Percentiles rank a stretch among this genome's conserved stretches.
Evolutionary conservation across 2,113 vertebrate genomes (phyloP).

Genomic region (Genyomyrus donnyi): DNA sequence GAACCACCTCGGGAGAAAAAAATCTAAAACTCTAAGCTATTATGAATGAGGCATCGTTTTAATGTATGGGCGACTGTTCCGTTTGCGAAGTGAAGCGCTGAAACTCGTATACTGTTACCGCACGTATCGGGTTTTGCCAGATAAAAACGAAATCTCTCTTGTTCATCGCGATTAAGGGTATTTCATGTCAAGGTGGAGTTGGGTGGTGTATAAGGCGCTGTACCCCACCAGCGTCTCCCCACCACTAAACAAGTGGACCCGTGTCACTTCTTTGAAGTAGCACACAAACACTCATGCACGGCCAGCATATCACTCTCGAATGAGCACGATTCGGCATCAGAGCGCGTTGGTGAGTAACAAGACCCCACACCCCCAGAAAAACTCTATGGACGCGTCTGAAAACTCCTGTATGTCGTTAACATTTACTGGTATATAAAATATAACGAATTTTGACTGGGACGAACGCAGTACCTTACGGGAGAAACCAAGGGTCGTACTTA

Average conservation of each 20-base stretch:
- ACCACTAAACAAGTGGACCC: not conserved
- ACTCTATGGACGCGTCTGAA: not conserved
- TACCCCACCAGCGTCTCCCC: not conserved
- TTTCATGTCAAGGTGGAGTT: not conserved
- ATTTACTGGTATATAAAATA: not conserved
- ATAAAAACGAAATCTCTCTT: not conserved
- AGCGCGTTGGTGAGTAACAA: not conserved
- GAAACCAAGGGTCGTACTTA: slow-evolving; percentile 37
- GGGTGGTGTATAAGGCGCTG: not conserved
- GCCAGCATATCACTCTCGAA: not conserved
- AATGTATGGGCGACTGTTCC: not conserved
- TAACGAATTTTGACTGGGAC: not conserved
- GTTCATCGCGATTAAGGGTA: not conserved
- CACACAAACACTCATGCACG: not conserved
- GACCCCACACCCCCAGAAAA: not conserved
- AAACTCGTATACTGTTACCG: not conserved
- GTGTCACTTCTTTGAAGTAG: not conserved
- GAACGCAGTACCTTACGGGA: not conserved
- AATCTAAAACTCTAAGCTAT: not conserved
- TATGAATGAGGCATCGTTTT: not conserved
- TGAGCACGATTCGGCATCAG: slow-evolving; percentile 1
- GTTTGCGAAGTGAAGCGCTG: not conserved
- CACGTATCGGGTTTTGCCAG: not conserved
- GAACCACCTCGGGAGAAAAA: not conserved
- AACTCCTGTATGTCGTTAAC: not conserved